These are phyloP conservation scores for Macrosteles quadrilineatus DNA, from an alignment of 1,140 invertebrate species.

Conservation along the genomic window DNA sequence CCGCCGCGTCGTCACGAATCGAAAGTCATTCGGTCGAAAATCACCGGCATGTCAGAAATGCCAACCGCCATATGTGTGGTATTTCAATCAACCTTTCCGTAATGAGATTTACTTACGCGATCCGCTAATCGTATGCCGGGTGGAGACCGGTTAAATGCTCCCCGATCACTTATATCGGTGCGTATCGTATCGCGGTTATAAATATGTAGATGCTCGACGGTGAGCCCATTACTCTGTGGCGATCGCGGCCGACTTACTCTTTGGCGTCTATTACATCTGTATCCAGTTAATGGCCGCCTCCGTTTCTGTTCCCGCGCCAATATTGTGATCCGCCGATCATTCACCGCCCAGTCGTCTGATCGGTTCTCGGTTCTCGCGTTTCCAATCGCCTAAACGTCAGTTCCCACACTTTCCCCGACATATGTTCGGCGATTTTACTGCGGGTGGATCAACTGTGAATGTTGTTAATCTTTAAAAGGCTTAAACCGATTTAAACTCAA, in stretches of 20 bases:
- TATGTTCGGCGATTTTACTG: neutral
- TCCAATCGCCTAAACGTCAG: neutral
- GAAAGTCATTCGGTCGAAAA: constrained; percentile 5
- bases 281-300: neutral
- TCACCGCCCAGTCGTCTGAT: too few relatives aligned
- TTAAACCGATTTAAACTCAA: too few relatives aligned
- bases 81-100: neutral
- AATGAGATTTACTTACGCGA: constrained; percentile 1
- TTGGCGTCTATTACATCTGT: constrained; percentile 2
- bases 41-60: neutral
- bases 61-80: constrained; percentile 13
- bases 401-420: constrained; percentile 7
- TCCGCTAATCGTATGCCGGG: neutral
- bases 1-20: neutral
- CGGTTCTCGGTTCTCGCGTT: neutral
- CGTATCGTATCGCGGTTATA: neutral
- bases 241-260: neutral
- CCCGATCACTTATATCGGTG: constrained; percentile 4
- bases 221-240: neutral
- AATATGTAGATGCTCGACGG: neutral
- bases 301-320: neutral
- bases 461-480: too few relatives aligned
- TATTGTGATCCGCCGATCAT: neutral
- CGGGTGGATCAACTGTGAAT: too few relatives aligned
- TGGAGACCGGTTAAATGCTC: neutral